Evolutionary conservation across 2,113 vertebrate genomes (phyloP).

Genomic region (Pelmatolapia mariae): DNA sequence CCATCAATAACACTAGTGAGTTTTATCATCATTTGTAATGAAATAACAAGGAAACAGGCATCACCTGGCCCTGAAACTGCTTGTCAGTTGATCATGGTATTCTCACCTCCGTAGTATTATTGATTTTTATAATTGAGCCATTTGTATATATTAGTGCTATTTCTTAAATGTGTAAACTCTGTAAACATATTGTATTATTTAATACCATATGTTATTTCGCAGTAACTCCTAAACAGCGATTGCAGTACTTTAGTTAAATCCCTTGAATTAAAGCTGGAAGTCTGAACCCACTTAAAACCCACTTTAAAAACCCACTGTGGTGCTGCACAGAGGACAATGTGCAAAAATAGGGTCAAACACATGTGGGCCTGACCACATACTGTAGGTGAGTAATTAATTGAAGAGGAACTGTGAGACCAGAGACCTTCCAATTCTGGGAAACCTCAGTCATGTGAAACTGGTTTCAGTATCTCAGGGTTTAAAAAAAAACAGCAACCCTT

Average conservation of each 20-base stretch:
- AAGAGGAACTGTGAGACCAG: background rate
- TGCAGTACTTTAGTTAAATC: background rate
- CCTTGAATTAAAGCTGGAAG: background rate
- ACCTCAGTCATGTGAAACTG: background rate
- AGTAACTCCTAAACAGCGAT: background rate
- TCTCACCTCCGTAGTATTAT: accelerated
- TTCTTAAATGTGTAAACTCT: background rate
- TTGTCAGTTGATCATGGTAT: background rate
- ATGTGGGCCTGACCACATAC: background rate
- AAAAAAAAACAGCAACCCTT: background rate
- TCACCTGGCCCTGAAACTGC: background rate
- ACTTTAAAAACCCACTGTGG: background rate
- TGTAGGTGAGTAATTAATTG: background rate
- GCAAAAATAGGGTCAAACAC: background rate
- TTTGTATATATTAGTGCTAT: background rate
- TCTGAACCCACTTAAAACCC: background rate
- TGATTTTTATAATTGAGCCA: background rate
- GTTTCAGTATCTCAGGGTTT: background rate
- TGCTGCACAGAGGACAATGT: background rate
- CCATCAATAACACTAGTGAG: background rate
- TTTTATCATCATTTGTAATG: background rate
- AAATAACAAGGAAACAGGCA: background rate
- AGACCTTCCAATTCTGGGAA: background rate
- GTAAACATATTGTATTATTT: background rate
- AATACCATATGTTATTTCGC: background rate